These are phyloP conservation scores for Channa argus DNA, from an alignment of 2,113 vertebrate species.

Conservation along the genomic window DNA sequence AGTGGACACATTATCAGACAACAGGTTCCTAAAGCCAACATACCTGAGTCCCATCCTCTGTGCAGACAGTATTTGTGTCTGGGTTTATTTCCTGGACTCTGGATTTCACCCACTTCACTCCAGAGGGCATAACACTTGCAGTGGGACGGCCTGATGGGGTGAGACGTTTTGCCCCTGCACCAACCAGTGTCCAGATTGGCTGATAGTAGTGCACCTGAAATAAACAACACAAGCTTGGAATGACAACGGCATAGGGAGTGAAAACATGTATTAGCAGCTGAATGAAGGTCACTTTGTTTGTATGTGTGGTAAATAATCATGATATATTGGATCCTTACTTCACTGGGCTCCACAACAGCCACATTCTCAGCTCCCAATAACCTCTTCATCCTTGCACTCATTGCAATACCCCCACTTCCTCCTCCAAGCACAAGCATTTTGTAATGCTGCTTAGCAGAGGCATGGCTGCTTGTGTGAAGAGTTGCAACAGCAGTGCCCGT, in stretches of 20 bases:
- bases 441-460: conserved; percentile 86
- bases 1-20: neutral
- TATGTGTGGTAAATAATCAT: neutral
- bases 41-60: conserved; percentile 88
- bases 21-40: conserved; percentile 17
- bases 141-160: conserved; percentile 85
- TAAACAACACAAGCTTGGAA: neutral
- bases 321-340: conserved; percentile 76
- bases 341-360: conserved; percentile 92
- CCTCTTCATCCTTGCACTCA: conserved; percentile 94
- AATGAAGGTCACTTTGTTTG: too few relatives aligned
- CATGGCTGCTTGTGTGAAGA: conserved; percentile 71
- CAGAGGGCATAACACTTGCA: conserved; percentile 87
- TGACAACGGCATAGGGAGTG: too few relatives aligned
- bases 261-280: too few relatives aligned
- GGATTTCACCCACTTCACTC: conserved; percentile 93
- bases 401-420: conserved; percentile 92
- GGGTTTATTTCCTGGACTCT: conserved; percentile 89
- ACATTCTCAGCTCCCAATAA: conserved; percentile 90
- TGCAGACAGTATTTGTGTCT: conserved; percentile 87
- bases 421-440: conserved; percentile 94
- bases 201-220: conserved; percentile 91
- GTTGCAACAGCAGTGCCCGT: conserved; percentile 18
- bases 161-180: conserved; percentile 91
- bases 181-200: conserved; percentile 96